These are phyloP conservation scores for Oenanthe oenanthe DNA, from an alignment of 2,113 vertebrate species.

Conservation along the genomic window DNA sequence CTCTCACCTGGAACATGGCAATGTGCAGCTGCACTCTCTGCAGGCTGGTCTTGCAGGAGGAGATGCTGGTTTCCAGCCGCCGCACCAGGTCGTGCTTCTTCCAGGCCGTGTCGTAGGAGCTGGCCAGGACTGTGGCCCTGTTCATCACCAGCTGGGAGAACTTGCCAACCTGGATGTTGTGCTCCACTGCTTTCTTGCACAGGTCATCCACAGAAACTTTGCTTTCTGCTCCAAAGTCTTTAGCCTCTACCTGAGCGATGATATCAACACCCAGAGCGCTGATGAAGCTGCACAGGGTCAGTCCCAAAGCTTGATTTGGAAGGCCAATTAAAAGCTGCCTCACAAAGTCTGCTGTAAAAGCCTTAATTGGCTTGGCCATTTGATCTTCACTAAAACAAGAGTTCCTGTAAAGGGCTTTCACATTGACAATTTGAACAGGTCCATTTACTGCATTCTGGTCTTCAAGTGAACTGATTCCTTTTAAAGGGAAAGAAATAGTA, in stretches of 20 bases:
- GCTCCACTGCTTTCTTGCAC: conserved; percentile 94
- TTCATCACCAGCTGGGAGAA: conserved; percentile 92
- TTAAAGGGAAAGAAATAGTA: neutral
- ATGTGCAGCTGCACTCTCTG: conserved; percentile 94
- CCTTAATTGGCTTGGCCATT: conserved; percentile 95
- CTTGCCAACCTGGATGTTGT: conserved; percentile 86
- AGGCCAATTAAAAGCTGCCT: conserved; percentile 95
- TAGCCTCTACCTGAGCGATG: conserved; percentile 92
- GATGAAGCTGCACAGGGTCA: conserved; percentile 93
- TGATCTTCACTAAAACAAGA: conserved; percentile 93
- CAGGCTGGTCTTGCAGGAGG: conserved; percentile 91
- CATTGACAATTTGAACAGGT: conserved; percentile 83
- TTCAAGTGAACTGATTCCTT: conserved; percentile 82
- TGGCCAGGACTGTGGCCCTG: conserved; percentile 90
- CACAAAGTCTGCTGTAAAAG: conserved; percentile 96
- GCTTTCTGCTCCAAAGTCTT: conserved; percentile 95
- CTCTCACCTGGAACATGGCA: conserved; percentile 93
- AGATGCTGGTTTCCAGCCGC: conserved; percentile 88
- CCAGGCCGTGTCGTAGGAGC: conserved; percentile 95
- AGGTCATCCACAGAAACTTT: conserved; percentile 96
- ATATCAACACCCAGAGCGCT: conserved; percentile 92
- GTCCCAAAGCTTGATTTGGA: conserved; percentile 90
- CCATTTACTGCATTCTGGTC: conserved; percentile 88
- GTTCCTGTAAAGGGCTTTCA: conserved; percentile 87
- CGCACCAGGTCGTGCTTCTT: conserved; percentile 95